Evolutionary conservation across 92 coral and sea anemone species (phyloP), one percentile per base, ranked within the genome.

Genomic region (Isaurus tuberculatus): DNA sequence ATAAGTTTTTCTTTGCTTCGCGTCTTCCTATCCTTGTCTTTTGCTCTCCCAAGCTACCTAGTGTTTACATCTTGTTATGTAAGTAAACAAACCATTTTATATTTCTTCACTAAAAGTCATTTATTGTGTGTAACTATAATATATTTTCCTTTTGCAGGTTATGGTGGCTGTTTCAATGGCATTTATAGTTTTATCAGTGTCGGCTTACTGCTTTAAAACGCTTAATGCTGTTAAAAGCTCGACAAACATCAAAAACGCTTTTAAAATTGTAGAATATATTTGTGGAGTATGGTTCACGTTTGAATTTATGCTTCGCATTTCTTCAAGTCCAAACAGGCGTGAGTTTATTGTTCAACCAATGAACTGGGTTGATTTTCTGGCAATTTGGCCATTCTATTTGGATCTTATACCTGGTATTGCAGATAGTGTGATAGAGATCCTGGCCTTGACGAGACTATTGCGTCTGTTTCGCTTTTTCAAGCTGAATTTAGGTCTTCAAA

Each of bases 201-300:
- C 93, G 37, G 91, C 94, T 9, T 92, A 94, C 44, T 90, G 98
- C 17, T 86, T 90, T n/a, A 89, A 89, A 32, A 92, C 99, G 14
- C 84, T 92, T 2, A 71, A 87, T 2, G 79, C 55, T 25, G 91
- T 97, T 7, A 10, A 46, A n/a, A 26, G 8, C 1, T 72, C 88
- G 51, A 4, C 30, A 1, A 30, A 85, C 0, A 94, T 92, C 1
- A 30, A 43, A 36, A 33, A 60, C 0, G 81, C 92, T 60, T 86
- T 97, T 64, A 75, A 69, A 9, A 79, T 84, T 6, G 57, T 97
- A 1, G 99, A 97, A 65, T 84, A 65, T 6, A 83, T 92, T 6
- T 97, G 99, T 40, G 98, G 99, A 13, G 53, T 88, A 48, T 97
- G 99, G 99, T 97, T 97, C 68, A 97, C 99, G 0, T 55, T 93